phyloP scores from a whole-genome alignment of 2,888 invertebrate genomes.

The Mythimna impura region DNA sequence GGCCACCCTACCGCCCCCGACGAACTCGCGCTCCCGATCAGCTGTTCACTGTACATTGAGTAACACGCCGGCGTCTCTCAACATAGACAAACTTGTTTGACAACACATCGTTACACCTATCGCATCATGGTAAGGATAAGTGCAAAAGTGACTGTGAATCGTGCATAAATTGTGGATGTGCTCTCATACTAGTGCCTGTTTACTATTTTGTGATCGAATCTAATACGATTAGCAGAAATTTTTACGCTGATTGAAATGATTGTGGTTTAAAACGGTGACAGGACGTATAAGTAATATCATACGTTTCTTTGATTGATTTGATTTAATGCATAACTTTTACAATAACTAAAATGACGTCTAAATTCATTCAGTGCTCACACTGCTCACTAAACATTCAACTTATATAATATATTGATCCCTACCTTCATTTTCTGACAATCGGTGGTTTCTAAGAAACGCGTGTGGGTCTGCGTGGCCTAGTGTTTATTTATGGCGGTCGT shows the following conservation, averaged over 20 bases:
- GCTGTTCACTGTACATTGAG: constrained; percentile 78
- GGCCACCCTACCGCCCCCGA: constrained; percentile 71
- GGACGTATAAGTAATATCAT: constrained; percentile 36
- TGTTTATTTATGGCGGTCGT: constrained; percentile 38
- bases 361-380: constrained; percentile 43
- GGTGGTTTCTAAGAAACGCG: constrained; percentile 43
- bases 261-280: constrained; percentile 39
- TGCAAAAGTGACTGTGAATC: constrained; percentile 80
- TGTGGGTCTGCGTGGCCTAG: constrained; percentile 27
- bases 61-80: constrained; percentile 67
- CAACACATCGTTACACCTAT: constrained; percentile 69
- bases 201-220: constrained; percentile 60
- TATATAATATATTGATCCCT: constrained; percentile 62
- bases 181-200: constrained; percentile 71
- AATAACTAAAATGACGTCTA: constrained; percentile 36
- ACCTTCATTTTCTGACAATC: constrained; percentile 58
- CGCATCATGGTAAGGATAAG: constrained; percentile 86
- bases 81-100: constrained; percentile 73
- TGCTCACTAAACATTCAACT: constrained; percentile 52
- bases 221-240: constrained; percentile 42
- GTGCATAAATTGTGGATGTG: constrained; percentile 76
- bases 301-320: constrained; percentile 30
- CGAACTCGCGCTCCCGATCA: constrained; percentile 81
- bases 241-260: constrained; percentile 38
- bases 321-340: constrained; percentile 42